Conservation (phyloP, 2,888 invertebrate species). For the Rapana venosa region DNA sequence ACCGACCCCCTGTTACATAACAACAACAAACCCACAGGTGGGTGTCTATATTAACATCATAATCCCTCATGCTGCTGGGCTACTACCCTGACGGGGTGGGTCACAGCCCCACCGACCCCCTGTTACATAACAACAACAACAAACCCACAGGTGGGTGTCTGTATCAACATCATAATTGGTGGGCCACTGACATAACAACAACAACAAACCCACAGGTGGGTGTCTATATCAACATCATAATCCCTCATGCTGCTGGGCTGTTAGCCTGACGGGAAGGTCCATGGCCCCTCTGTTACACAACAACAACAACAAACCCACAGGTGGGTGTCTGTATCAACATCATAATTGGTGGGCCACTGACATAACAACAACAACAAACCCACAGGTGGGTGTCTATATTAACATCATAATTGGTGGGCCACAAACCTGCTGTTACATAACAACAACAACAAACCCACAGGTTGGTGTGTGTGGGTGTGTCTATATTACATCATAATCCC, state of each 20-base stretch:
- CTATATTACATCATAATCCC: no score
- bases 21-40: constrained; percentile 45
- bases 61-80: constrained; percentile 69
- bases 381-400: not conserved
- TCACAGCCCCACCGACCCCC: constrained; percentile 73
- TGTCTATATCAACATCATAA: no score
- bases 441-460: no score
- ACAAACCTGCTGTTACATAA: no score
- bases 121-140: constrained; percentile 45
- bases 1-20: constrained; percentile 59
- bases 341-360: no score
- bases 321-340: constrained; percentile 31
- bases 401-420: no score
- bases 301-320: constrained; percentile 45
- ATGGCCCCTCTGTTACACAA: constrained; percentile 62
- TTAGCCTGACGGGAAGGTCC: constrained; percentile 77
- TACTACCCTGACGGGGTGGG: constrained; percentile 78
- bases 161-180: no score
- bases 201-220: no score
- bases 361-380: no score
- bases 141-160: constrained; percentile 44
- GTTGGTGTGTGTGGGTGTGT: no score
- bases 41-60: no score
- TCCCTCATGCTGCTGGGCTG: constrained; percentile 74
- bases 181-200: no score